Evolutionary conservation across 1,140 invertebrate genomes (phyloP), one percentile per base, ranked within the genome.

Genomic region (Pseudachorutes palmiensis): DNA sequence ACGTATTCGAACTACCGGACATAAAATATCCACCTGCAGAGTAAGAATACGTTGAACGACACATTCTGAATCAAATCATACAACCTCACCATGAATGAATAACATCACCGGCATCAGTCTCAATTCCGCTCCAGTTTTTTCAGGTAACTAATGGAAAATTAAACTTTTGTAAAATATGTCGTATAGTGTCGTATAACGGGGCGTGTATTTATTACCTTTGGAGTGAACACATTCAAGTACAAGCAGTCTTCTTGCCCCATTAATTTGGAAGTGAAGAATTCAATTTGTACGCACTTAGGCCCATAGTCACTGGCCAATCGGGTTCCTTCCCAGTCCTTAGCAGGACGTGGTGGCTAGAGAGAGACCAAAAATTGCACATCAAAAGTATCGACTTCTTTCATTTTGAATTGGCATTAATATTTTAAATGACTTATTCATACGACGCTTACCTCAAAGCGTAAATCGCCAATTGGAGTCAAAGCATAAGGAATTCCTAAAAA

Each of bases 1-100:
- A 41, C 9, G n/a, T 5, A 28, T 36, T 33, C 19, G 64, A 19
- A 80, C 81, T 81, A 19, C 81, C 81, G 2, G 31, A 9, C 61
- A 62, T 62, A 24, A 62, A 62, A 28, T 62, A 62, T 14, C 61
- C 61, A 3, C 59, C 36, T 41, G n/a, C n/a, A n/a, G n/a, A n/a
- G 36, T 41, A 41, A 41, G 19, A 41, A 41, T 41, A 9, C 36
- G 19, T 41, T 9, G 36, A 41, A 41, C 5, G 19, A 19, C 36
- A 41, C 5, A 19, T 41, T 19, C 36, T 5, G 19, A 9, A 41
- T 19, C 19, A 5, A 41, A 41, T 5, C 19, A 41, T 5, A 41
- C 19, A 9, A 9, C 5, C 36, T 41, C 19, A 41, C 36, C 59
- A 61, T 61, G 59, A 61, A 61, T 61, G 29, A 26, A 61, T 5